A percentile compares a stretch with the other conserved stretches of the same genome.
Conservation (phyloP, 1,140 invertebrate species). For the Neodiprion lecontei region DNA sequence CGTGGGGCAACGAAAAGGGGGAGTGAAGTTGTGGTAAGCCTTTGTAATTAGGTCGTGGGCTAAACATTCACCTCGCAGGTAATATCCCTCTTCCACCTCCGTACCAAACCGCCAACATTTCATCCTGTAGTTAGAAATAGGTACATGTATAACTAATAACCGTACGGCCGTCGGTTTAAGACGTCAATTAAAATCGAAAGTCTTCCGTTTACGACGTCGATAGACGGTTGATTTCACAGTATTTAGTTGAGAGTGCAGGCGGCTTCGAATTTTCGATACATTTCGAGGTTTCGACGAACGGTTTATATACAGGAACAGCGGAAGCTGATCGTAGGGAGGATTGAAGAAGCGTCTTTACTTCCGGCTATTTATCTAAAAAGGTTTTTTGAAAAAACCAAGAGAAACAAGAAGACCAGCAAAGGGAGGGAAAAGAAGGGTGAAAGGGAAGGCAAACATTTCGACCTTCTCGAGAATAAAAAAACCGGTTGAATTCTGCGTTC, state of each 20-base stretch:
- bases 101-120: neutral
- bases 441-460: neutral
- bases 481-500: no score
- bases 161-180: no score
- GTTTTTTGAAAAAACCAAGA: neutral
- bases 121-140: neutral
- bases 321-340: neutral
- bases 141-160: no score
- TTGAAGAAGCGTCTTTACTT: neutral
- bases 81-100: neutral
- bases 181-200: no score
- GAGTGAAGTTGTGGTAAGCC: neutral
- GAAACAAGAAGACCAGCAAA: neutral
- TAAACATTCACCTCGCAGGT: neutral
- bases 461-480: neutral
- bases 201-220: no score
- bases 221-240: no score
- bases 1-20: neutral
- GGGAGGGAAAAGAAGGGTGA: neutral
- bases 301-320: neutral
- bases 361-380: neutral
- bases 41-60: neutral
- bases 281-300: neutral
- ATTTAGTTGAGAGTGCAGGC: no score
- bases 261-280: no score